phyloP scores from a whole-genome alignment of 2,797 vertebrate genomes.

The Sebastes nivosus region DNA sequence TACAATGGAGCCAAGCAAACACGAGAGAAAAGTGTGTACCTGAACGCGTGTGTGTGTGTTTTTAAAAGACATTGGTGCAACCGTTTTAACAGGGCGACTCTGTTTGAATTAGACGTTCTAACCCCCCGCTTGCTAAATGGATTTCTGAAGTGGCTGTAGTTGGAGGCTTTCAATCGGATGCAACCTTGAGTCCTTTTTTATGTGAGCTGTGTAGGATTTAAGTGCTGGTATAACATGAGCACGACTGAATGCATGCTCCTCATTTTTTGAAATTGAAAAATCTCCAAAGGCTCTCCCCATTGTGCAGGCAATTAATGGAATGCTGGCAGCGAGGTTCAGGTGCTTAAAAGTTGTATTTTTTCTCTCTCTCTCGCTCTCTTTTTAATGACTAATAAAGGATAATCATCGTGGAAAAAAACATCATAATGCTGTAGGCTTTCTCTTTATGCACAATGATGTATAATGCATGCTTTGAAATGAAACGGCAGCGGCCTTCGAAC shows the following conservation, averaged over 20 bases:
- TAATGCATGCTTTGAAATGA: slow-evolving; percentile 87
- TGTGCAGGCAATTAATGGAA: slow-evolving; percentile 88
- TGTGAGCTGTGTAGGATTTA: slow-evolving; percentile 87
- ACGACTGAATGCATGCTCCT: slow-evolving; percentile 85
- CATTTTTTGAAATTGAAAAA: slow-evolving; percentile 87
- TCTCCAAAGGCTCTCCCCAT: slow-evolving; percentile 84
- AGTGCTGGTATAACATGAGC: slow-evolving; percentile 87
- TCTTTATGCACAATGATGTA: slow-evolving; percentile 86
- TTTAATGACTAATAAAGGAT: slow-evolving; percentile 87
- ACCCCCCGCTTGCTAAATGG: slow-evolving; percentile 80
- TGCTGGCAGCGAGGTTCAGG: slow-evolving; percentile 86
- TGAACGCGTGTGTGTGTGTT: slow-evolving; percentile 59
- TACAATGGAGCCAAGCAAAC: slow-evolving; percentile 77
- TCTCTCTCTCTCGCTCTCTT: slow-evolving; percentile 71
- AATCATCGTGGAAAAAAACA: slow-evolving; percentile 82
- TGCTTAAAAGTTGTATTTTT: slow-evolving; percentile 83
- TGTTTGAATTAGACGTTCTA: slow-evolving; percentile 85
- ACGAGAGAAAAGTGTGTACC: slow-evolving; percentile 53
- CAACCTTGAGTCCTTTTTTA: slow-evolving; percentile 89
- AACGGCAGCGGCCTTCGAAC: slow-evolving; percentile 84
- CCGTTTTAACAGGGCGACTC: slow-evolving; percentile 81
- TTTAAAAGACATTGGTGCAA: slow-evolving; percentile 78
- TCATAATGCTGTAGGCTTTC: slow-evolving; percentile 85
- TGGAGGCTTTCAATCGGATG: slow-evolving; percentile 81
- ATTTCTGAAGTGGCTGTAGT: slow-evolving; percentile 83